phyloP scores from a whole-genome alignment of 2,797 vertebrate genomes.

The Rhodeus uyekii region DNA sequence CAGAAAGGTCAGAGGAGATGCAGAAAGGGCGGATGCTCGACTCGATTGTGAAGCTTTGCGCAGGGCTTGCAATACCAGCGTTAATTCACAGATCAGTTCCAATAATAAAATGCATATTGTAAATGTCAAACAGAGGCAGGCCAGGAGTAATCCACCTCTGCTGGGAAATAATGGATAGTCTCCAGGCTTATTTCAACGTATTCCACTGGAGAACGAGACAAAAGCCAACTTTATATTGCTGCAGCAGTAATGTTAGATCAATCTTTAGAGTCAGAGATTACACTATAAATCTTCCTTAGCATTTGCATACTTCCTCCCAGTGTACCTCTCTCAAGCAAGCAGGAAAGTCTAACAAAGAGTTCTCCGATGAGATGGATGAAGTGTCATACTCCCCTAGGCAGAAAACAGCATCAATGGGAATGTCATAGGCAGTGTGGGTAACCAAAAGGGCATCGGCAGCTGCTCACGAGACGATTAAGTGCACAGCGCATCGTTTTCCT shows the following conservation, averaged over 20 bases:
- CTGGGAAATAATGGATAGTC: conserved; percentile 81
- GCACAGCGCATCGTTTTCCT: conserved; percentile 67
- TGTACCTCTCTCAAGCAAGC: conserved; percentile 17
- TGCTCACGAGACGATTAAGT: conserved; percentile 65
- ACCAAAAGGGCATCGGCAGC: conserved; percentile 58
- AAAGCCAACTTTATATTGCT: conserved; percentile 42
- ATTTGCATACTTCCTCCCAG: conserved; percentile 45
- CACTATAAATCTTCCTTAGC: conserved; percentile 44
- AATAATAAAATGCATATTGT: conserved; percentile 84
- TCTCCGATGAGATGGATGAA: conserved; percentile 10
- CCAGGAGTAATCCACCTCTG: conserved; percentile 75
- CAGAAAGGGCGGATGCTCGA: conserved; percentile 68
- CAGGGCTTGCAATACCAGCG: conserved; percentile 64
- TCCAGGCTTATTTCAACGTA: conserved; percentile 50
- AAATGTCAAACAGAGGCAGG: conserved; percentile 81
- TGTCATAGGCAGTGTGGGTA: conserved; percentile 1
- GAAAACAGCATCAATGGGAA: conserved; percentile 38
- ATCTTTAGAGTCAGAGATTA: conserved; percentile 42
- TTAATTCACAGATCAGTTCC: conserved; percentile 84
- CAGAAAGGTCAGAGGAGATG: conserved; percentile 78
- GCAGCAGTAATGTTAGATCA: conserved; percentile 31
- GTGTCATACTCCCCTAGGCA: conserved; percentile 8
- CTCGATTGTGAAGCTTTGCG: conserved; percentile 48
- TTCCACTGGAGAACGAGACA: conserved; percentile 48
- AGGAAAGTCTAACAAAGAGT: conserved; percentile 24